Evolutionary conservation across 2,113 vertebrate species (phyloP).

Genomic region (Gavia stellata): DNA sequence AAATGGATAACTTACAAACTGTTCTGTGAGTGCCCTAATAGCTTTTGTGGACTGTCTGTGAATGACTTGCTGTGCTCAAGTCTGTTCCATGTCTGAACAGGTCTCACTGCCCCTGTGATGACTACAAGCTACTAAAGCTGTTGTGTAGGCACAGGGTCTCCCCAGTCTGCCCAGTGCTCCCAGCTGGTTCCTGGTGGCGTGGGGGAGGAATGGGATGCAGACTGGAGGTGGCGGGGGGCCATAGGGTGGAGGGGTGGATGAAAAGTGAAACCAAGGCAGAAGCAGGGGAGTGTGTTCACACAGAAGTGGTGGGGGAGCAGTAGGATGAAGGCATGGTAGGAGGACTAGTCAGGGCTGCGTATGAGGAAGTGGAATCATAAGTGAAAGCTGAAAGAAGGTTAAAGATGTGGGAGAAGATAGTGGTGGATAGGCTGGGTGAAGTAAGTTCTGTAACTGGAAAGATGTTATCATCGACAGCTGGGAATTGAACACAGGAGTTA

Average conservation of each 20-base stretch:
- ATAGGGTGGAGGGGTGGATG: neutral
- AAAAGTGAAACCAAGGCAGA: neutral
- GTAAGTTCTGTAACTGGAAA: neutral
- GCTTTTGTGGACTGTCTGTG: neutral
- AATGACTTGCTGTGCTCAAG: neutral
- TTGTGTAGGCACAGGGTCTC: neutral
- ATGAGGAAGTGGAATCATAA: neutral
- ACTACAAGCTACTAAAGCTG: neutral
- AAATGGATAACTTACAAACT: neutral
- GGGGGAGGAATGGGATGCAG: neutral
- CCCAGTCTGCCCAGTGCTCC: neutral
- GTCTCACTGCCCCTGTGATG: neutral
- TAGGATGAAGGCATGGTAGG: neutral
- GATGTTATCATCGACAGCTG: neutral
- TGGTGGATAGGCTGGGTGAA: neutral
- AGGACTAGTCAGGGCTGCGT: neutral
- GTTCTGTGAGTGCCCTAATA: neutral
- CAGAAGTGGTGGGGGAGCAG: neutral
- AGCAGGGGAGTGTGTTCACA: neutral
- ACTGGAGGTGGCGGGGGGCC: accelerated
- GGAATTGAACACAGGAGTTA: neutral
- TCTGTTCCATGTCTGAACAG: neutral
- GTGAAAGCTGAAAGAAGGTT: neutral
- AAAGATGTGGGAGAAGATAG: neutral
- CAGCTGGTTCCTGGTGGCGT: neutral